Percentiles rank a stretch among this genome's conserved stretches.
Evolutionary conservation across 2,113 vertebrate genomes (phyloP).

Genomic region (Caranx melampygus): DNA sequence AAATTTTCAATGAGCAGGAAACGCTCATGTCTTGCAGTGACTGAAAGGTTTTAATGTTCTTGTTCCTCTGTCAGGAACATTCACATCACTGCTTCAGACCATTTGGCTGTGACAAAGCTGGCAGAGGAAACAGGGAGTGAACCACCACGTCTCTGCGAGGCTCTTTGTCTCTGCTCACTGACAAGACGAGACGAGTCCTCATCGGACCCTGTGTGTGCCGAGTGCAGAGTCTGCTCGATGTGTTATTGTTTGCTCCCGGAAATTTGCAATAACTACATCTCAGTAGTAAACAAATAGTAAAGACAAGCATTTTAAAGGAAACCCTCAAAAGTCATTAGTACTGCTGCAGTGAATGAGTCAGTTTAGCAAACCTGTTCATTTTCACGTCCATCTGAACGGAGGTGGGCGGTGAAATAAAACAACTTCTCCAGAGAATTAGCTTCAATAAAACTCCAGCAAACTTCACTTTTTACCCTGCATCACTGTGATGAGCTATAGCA

Average conservation of each 20-base stretch:
- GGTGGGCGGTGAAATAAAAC: neutral
- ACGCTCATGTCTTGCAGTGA: neutral
- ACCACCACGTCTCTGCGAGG: neutral
- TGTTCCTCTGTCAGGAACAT: constrained; percentile 21
- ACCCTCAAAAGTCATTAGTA: neutral
- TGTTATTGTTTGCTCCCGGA: neutral
- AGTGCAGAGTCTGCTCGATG: constrained; percentile 6
- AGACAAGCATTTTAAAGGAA: neutral
- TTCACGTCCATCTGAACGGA: constrained; percentile 16
- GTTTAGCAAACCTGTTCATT: neutral
- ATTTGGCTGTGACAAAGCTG: constrained; percentile 50
- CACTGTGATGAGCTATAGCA: neutral
- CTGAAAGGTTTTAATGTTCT: neutral
- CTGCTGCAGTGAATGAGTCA: neutral
- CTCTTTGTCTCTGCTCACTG: constrained; percentile 36
- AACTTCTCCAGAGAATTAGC: neutral
- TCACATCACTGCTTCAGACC: constrained; percentile 18
- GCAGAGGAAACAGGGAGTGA: constrained; percentile 1
- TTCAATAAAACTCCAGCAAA: neutral
- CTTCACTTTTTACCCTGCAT: neutral
- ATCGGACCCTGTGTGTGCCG: neutral
- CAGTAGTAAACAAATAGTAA: neutral
- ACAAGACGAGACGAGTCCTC: constrained; percentile 11
- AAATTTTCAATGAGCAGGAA: constrained; percentile 11
- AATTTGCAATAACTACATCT: neutral